Base-by-base conservation (phyloP, 2,113 vertebrate genomes). In the Vulpes ferrilata region DNA sequence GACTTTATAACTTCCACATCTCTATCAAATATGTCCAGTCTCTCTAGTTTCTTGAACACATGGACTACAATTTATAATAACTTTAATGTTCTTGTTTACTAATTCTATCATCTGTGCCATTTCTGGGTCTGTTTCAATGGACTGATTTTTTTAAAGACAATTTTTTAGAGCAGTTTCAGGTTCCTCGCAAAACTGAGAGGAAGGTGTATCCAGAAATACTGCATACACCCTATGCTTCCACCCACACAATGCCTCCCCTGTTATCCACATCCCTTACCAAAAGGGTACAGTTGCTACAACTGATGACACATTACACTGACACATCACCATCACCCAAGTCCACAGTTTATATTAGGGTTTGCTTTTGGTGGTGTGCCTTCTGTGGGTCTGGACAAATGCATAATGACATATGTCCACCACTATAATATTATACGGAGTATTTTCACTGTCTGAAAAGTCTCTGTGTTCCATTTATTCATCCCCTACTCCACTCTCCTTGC, bases 61-160 rank as follows among this genome's bases (percentile, higher is more conserved):
- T 10, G 23, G 51, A 96, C 87, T 84, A 74, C 22, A 82, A 83
- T 55, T 55, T 64, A 67, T 57, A 65, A 60, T 78, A 84, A 90
- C 20, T 67, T 69, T 92, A 88, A 95, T 60, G 48, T 90, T 83
- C 22, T 51, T 90, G 25, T 82, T 62, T 90, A 93, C 60, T 92
- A 85, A 82, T 79, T 93, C 32, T 88, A 83, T 67, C 17, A 90
- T 82, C 19, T 93, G 17, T 73, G 62, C 59, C 38, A 95, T 62
- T 88, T 92, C 51, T 92, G 55, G 74, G 60, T 71, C 32, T 87
- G 17, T 87, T 83, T 96, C n/a, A 80, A 96, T 51, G 2, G 30
- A 81, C 1, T 74, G 20, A 5, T 57, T 76, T 95, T 74, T 76
- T 30, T 27, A 60, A 57, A 95, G 65, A 55, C 48, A 80, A n/a